Percentiles rank a stretch among this genome's conserved stretches.
Conservation (phyloP, 2,797 vertebrate species). For the Tauraco hartlaubi region DNA sequence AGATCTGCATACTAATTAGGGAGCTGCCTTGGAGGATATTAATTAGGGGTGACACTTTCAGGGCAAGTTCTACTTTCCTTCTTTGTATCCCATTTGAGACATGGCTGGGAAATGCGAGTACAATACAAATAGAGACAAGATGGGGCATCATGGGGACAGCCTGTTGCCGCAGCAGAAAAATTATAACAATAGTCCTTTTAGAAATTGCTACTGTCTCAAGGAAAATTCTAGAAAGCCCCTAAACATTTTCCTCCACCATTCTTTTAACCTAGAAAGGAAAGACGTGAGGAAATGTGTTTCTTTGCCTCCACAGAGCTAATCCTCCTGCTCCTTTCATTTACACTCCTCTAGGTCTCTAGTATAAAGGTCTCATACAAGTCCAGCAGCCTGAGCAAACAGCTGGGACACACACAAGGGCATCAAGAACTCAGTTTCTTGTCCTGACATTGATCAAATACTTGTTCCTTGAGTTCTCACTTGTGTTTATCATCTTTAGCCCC, state of each 20-base stretch:
- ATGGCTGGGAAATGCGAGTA: conserved; percentile 32
- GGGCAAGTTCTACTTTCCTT: conserved; percentile 77
- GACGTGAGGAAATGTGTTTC: neutral
- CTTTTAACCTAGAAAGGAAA: neutral
- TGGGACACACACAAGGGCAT: neutral
- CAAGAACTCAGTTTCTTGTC: neutral
- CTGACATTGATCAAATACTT: neutral
- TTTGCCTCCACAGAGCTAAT: neutral
- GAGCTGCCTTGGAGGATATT: conserved; percentile 79
- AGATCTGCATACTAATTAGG: conserved; percentile 80
- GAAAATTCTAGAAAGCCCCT: neutral
- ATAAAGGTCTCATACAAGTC: neutral
- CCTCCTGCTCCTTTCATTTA: neutral
- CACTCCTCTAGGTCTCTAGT: neutral
- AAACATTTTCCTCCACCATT: neutral
- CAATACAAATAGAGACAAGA: conserved; percentile 61
- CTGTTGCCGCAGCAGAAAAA: neutral
- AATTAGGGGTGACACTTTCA: conserved; percentile 85
- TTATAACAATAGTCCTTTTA: neutral
- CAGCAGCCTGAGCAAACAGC: neutral
- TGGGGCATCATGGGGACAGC: neutral
- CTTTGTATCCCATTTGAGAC: conserved; percentile 64
- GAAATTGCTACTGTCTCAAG: neutral
- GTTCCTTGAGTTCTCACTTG: neutral
- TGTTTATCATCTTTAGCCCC: neutral